Evolutionary conservation across 2,888 invertebrate genomes (phyloP).

Genomic region (Icerya purchasi): DNA sequence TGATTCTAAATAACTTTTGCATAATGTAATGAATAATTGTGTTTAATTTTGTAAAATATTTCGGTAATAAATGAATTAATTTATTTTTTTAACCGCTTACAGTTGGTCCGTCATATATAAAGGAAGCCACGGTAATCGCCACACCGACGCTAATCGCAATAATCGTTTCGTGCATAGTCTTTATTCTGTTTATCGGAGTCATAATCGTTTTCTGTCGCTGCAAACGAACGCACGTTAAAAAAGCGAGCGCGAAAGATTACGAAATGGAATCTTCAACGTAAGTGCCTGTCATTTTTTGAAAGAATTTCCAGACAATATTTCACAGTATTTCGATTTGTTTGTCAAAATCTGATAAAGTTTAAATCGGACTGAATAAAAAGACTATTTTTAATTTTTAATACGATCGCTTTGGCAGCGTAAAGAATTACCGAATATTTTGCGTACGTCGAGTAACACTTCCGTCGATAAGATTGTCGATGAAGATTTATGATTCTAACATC

Average conservation of each 20-base stretch:
- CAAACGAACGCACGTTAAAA: constrained; percentile 57
- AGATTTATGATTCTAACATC: not conserved
- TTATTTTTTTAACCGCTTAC: constrained; percentile 21
- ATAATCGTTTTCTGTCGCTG: constrained; percentile 67
- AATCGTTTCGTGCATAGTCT: constrained; percentile 58
- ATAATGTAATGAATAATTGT: too few species aligned
- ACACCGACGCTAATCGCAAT: constrained; percentile 59
- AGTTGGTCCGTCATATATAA: constrained; percentile 64
- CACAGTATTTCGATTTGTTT: not conserved
- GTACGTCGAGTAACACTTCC: not conserved
- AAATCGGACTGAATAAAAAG: too few species aligned
- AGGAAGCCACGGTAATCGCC: constrained; percentile 51
- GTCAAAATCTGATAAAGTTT: not conserved
- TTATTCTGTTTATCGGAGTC: constrained; percentile 49
- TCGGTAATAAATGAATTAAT: too few species aligned
- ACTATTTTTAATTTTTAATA: too few species aligned
- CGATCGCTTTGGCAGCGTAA: too few species aligned
- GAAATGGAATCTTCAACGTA: constrained; percentile 52
- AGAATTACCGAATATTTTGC: too few species aligned
- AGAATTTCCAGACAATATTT: not conserved
- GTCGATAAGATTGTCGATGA: not conserved
- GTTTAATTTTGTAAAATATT: too few species aligned
- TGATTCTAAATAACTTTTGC: too few species aligned
- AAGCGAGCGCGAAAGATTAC: constrained; percentile 65
- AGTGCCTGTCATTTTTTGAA: constrained; percentile 7